Base-by-base conservation (phyloP, 1,140 invertebrate species). In the Drosophila kurseongensis region DNA sequence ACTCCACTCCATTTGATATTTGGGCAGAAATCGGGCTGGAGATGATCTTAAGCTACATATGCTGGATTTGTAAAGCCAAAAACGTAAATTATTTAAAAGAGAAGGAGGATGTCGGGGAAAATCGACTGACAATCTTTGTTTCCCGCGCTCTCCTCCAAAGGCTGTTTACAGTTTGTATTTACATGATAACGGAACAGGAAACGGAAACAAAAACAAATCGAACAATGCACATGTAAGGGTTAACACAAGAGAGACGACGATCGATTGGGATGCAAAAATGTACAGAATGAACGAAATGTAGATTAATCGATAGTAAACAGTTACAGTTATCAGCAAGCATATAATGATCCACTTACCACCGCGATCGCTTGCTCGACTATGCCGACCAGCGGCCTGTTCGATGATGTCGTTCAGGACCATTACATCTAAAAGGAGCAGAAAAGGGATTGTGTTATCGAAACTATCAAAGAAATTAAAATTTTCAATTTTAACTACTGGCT, bases 331-430 rank as follows among this genome's bases (percentile, higher is more conserved):
- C 29, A 44, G 54, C 38, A 55, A 27, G 51, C 48, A 38, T 27
- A 32, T n/a, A 38, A 38, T 13, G 45, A 50, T 38, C 23, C 60
- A 93, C 94, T 95, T 96, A 98, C 97, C 97, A 95, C 96, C 97
- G 61, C 90, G 94, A 76, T 98, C 97, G 89, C 96, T 97, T 44
- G 95, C 95, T 92, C 95, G 94, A 93, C 97, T 98, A 82, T 96
- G 96, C 86, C 96, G 94, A 73, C 96, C 97, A 71, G 96, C 97
- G 35, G 97, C 98, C 94, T 99, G 97, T 93, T 99, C 98, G 77
- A 99, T 98, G 75, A 99, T 98, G 92, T 99, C 98, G 93, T 98
- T 98, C 77, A 99, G 93, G 67, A 99, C 98, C 97, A 99, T 98
- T 52, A 99, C 97, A 95, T 99, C 98, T 99, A 93, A 16, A 57